Evolutionary conservation across 2,888 invertebrate genomes (phyloP), one percentile per base, ranked within the genome.

Genomic region (Timandra comae): DNA sequence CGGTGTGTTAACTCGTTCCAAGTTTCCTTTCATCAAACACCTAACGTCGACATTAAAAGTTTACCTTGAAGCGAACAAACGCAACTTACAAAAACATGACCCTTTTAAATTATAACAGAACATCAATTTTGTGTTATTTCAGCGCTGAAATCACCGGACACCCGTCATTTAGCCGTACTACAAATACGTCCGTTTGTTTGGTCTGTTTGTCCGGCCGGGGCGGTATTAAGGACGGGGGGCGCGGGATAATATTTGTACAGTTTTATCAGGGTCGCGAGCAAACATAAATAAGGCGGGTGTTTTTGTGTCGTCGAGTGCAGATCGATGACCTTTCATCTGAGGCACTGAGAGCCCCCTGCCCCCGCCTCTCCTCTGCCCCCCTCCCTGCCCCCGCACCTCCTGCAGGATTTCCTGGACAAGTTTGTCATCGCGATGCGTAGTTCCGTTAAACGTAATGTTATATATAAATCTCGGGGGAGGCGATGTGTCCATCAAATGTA

Each of bases 261-360:
- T 40, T 45, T 40, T 43, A 46, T 46, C 51, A 51, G 50, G 42
- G 48, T 36, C 41, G 39, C 31, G 30, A 31, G 36, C 35, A 24
- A 46, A 51, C 44, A 46, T 46, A 48, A 46, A 51, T 45, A 46
- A 38, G 35, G 30, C 25, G 35, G 29, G 27, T 48, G 46, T 46
- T 48, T 48, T 48, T 43, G 43, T 36, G 33, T 40, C 34, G 26
- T 27, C 30, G 36, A 38, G 39, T 33, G 38, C 25, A 45, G 35
- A 30, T 35, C 32, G 33, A 34, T 37, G 43, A 30, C 44, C 41
- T 16, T 16, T 16, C 16, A 16, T 16, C 16, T 16, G 16, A n/a
- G n/a, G n/a, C 16, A 6, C 16, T 3, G 16, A 6, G 16, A 16
- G 21, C 35, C 29, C 21, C 7, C n/a, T 12, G 1, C 6, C 20